Base-by-base conservation (phyloP, 1,140 invertebrate genomes). In the Caenorhabditis briggsae region DNA sequence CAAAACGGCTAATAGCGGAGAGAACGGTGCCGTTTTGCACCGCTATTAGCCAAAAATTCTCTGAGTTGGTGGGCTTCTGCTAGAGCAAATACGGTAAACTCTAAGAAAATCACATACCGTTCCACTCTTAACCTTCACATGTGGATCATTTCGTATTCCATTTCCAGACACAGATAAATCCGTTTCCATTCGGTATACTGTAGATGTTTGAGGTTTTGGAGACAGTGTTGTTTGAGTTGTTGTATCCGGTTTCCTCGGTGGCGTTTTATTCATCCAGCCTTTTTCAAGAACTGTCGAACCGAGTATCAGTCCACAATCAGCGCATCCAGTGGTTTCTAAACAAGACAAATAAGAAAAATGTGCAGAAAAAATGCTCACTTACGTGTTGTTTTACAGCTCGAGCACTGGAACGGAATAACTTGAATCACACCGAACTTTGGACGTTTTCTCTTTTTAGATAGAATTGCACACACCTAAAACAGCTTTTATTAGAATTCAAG, bases 361-460 rank as follows among this genome's bases (percentile, higher is more conserved):
- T 41, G 33, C 7, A 12, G 18, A 8, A n/a, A 16, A 61, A 9
- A 64, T 23, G 7, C 9, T 65, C 25, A 64, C 85, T 82, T 86
- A 86, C 85, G 50, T 48, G 48, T 41, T 50, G 58, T 84, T 23
- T 82, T 82, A 56, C 88, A 88, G 53, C 82, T 82, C 7, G 87
- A 78, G 41, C 88, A 88, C 43, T 85, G 56, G 83, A 88, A 88
- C 5, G 88, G 88, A 61, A 82, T 88, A 2, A 88, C 88, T 53
- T 70, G 46, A 23, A 88, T 87, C 16, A 88, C 78, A 41, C 87
- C 88, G 84, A 88, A 88, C 46, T 88, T 88, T 18, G 88, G 87
- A 20, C 82, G 64, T 50, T 86, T 84, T 48, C 82, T 74, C 8
- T 83, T 88, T 58, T 84, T 61, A 1, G 82, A 84, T n/a, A 82